Evolutionary conservation across 2,797 vertebrate genomes (phyloP), one percentile per base, ranked within the genome.

Genomic region (Euphonia xanthogaster): DNA sequence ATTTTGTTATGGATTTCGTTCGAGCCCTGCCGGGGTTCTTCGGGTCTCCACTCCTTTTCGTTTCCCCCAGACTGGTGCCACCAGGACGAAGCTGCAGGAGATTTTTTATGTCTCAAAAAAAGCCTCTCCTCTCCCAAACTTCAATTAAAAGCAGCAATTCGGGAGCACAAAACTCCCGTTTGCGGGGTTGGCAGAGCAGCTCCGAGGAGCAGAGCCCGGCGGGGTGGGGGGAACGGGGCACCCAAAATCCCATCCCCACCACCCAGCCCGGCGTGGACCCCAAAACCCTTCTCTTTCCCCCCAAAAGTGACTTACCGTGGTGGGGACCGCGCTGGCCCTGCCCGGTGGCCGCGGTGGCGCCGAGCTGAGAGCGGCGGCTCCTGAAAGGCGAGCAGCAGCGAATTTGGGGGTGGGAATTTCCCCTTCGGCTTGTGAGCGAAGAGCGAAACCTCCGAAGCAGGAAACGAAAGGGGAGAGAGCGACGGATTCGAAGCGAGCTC

Each of bases 391-490:
- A 45, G 77, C 40, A 0, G 79, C 83, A 12, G 82, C 74, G 9
- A 33, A 57, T 23, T 35, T 4, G 16, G 79, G 65, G 86, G 7
- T 47, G 90, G 96, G 96, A 92, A 86, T 92, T 96, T 96, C 96
- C 96, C 96, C 70, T 6, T 35, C n/a, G 17, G 18, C 10, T 40
- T 71, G n/a, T 28, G 47, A 9, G 79, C 51, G 28, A 6, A 84
- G 77, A 93, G n/a, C 14, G 54, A 94, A 96, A 90, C 88, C 42
- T 83, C 45, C 20, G 7, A 15, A 24, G 63, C 92, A 92, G 96
- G 96, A 94, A 96, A 80, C 57, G 37, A 40, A 88, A 87, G 3
- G 4, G 54, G 71, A 12, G 91, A 21, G 87, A 88, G n/a, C 30
- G 27, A 5, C 35, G 45, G 27, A 22, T 9, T 8, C 39, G 58